Conservation (phyloP, 2,888 invertebrate species). For the Mythimna albipuncta region DNA sequence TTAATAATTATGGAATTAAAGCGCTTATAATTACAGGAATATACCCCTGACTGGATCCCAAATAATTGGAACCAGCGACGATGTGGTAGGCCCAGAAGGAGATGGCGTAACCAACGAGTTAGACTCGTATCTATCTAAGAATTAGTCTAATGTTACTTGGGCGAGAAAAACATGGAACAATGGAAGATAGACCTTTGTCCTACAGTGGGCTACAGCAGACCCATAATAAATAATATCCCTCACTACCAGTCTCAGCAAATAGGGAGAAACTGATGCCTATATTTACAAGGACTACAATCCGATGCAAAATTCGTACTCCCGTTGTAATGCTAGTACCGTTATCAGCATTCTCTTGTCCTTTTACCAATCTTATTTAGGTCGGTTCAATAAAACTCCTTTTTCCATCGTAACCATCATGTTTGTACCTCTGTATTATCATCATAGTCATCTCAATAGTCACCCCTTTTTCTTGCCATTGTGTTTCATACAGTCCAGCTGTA, state of each 20-base stretch:
- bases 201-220: no score
- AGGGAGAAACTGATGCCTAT: not conserved
- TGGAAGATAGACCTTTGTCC: no score
- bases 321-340: not conserved
- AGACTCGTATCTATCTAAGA: no score
- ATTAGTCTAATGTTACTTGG: no score
- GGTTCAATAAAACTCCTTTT: no score
- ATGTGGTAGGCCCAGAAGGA: no score
- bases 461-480: not conserved
- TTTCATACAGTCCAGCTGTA: not conserved
- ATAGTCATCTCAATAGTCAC: not conserved
- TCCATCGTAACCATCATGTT: no score
- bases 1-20: conserved; percentile 29
- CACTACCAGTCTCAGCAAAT: not conserved
- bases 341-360: no score
- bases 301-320: not conserved
- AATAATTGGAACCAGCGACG: no score
- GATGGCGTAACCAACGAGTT: no score
- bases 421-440: not conserved
- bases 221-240: not conserved
- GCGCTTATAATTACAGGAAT: conserved; percentile 23
- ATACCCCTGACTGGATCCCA: not conserved
- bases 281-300: not conserved
- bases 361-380: no score
- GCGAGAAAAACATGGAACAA: no score